phyloP scores from a whole-genome alignment of 2,888 invertebrate species.

The Apamea anceps region DNA sequence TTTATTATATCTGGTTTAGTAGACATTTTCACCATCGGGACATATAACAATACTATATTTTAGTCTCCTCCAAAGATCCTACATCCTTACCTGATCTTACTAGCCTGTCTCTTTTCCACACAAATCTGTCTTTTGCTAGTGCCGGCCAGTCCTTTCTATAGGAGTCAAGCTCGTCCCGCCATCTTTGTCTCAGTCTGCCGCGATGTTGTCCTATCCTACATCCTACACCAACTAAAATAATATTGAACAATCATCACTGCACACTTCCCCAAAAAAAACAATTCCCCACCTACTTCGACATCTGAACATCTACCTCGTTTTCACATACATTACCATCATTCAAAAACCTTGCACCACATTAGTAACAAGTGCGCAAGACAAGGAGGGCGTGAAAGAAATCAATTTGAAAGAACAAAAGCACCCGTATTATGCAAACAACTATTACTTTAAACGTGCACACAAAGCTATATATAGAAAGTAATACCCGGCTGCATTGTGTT shows the following conservation, averaged over 20 bases:
- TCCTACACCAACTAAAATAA: not conserved
- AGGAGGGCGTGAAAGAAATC: conserved; percentile 60
- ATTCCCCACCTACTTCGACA: conserved; percentile 3
- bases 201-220: not conserved
- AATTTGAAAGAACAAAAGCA: conserved; percentile 51
- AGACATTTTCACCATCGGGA: not conserved
- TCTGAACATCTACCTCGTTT: conserved; percentile 13
- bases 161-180: not conserved
- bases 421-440: conserved; percentile 53
- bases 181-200: not conserved
- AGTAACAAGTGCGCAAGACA: conserved; percentile 41
- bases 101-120: not conserved
- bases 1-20: not conserved
- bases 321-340: conserved; percentile 19
- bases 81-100: not conserved
- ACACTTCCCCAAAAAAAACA: not conserved
- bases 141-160: not conserved
- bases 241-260: not conserved
- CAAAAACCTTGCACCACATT: conserved; percentile 31
- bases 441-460: conserved; percentile 18
- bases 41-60: not conserved
- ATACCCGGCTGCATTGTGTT: conserved; percentile 43
- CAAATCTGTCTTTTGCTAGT: not conserved
- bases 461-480: conserved; percentile 49
- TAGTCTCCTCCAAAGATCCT: not conserved